Evolutionary conservation across 2,797 vertebrate species (phyloP).

Genomic region (Parotocinclus haroldoi): DNA sequence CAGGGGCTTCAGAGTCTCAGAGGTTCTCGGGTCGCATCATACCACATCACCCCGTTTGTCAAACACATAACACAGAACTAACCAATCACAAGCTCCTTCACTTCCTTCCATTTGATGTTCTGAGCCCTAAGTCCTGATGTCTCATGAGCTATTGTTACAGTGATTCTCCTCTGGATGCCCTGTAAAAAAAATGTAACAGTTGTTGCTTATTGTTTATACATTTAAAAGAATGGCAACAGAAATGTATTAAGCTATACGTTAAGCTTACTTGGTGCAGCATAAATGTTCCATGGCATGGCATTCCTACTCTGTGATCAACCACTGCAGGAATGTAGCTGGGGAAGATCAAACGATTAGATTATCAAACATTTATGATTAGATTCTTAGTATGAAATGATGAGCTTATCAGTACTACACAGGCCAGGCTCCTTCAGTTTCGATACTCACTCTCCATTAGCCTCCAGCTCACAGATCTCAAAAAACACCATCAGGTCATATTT

Average conservation of each 20-base stretch:
- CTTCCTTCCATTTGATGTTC: constrained; percentile 94
- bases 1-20: too few species aligned
- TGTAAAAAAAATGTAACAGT: constrained; percentile 50
- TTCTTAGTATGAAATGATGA: constrained; percentile 5
- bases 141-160: constrained; percentile 91
- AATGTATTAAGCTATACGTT: not conserved
- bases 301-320: constrained; percentile 92
- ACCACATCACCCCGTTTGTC: too few species aligned
- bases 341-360: not conserved
- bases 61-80: constrained; percentile 53
- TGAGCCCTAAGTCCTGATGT: constrained; percentile 67
- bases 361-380: not conserved
- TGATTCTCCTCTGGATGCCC: constrained; percentile 97
- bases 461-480: constrained; percentile 98
- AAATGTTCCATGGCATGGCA: constrained; percentile 94
- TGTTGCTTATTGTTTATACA: not conserved
- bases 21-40: too few species aligned
- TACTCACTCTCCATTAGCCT: constrained; percentile 98
- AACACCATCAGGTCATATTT: constrained; percentile 97
- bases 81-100: constrained; percentile 97
- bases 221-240: too few species aligned
- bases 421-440: not conserved
- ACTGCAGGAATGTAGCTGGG: constrained; percentile 92
- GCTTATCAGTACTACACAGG: not conserved
- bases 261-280: constrained; percentile 88